Conservation (phyloP, 2,888 invertebrate genomes). For the Hemistola chrysoprasaria region DNA sequence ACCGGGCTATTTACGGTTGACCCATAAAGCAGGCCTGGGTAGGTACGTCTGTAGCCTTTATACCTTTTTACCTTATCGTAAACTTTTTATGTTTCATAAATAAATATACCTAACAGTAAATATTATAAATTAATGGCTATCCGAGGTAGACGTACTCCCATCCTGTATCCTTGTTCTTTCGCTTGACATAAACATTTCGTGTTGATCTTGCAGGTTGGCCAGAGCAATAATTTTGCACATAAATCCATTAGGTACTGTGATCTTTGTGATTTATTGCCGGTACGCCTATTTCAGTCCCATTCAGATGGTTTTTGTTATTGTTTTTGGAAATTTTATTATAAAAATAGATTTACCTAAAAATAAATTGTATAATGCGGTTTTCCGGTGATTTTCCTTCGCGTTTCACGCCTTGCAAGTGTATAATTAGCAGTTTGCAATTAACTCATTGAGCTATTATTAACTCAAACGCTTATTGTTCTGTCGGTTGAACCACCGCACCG, state of each 20-base stretch:
- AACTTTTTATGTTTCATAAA: conserved; percentile 79
- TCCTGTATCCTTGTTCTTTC: conserved; percentile 48
- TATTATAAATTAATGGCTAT: conserved; percentile 75
- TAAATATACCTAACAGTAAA: conserved; percentile 61
- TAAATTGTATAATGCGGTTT: too few species aligned
- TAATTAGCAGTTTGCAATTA: too few species aligned
- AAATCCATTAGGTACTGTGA: conserved; percentile 45
- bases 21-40: conserved; percentile 66
- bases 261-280: conserved; percentile 38
- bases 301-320: conserved; percentile 23
- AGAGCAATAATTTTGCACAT: conserved; percentile 42
- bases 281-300: too few species aligned
- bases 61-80: conserved; percentile 69
- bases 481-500: too few species aligned
- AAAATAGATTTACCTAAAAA: too few species aligned
- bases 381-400: too few species aligned
- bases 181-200: conserved; percentile 48
- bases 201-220: conserved; percentile 47
- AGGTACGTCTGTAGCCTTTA: conserved; percentile 61
- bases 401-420: too few species aligned
- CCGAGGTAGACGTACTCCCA: conserved; percentile 57
- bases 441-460: too few species aligned
- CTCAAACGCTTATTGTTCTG: too few species aligned
- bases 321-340: conserved; percentile 6
- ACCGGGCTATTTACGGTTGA: conserved; percentile 64